Conservation (phyloP, 2,113 vertebrate genomes). For the Gymnorhina tibicen region DNA sequence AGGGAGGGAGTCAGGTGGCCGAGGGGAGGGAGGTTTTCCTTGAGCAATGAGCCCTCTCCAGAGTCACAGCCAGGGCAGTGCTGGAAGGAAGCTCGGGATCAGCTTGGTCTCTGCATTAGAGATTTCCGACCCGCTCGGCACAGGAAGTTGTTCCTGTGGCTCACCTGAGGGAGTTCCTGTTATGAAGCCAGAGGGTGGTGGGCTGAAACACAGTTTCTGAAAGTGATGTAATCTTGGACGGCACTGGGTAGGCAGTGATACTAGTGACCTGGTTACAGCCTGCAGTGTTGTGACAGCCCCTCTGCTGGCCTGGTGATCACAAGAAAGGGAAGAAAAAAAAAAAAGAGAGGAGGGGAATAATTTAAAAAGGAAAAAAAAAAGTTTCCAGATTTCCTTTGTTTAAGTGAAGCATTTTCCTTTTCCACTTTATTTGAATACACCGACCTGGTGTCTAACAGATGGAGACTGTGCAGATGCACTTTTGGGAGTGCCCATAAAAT, state of each 20-base stretch:
- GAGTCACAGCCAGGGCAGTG: slow-evolving; percentile 60
- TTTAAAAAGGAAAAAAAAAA: slow-evolving; percentile 65
- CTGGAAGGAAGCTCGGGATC: slow-evolving; percentile 74
- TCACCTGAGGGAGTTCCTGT: slow-evolving; percentile 83
- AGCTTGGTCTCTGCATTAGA: slow-evolving; percentile 38
- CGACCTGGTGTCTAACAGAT: slow-evolving; percentile 53
- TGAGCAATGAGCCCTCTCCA: neutral
- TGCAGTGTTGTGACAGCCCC: slow-evolving; percentile 71
- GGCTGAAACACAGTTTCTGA: slow-evolving; percentile 60
- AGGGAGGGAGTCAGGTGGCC: neutral
- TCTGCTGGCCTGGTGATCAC: slow-evolving; percentile 62
- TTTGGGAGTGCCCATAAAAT: slow-evolving; percentile 35
- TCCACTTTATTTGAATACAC: slow-evolving; percentile 55
- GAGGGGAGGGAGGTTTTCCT: slow-evolving; percentile 39
- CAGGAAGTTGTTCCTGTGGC: slow-evolving; percentile 74
- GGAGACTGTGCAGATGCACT: slow-evolving; percentile 61
- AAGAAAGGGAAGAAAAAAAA: slow-evolving; percentile 59
- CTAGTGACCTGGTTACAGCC: slow-evolving; percentile 72
- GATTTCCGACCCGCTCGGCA: slow-evolving; percentile 69
- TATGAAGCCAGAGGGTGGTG: slow-evolving; percentile 66
- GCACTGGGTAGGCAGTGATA: slow-evolving; percentile 59
- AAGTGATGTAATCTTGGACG: slow-evolving; percentile 74
- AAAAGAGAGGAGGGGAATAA: slow-evolving; percentile 57
- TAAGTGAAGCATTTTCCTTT: slow-evolving; percentile 69
- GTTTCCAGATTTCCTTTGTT: slow-evolving; percentile 77